Evolutionary conservation across 2,113 vertebrate genomes (phyloP).

Genomic region (Sinocyclocheilus anophthalmus): DNA sequence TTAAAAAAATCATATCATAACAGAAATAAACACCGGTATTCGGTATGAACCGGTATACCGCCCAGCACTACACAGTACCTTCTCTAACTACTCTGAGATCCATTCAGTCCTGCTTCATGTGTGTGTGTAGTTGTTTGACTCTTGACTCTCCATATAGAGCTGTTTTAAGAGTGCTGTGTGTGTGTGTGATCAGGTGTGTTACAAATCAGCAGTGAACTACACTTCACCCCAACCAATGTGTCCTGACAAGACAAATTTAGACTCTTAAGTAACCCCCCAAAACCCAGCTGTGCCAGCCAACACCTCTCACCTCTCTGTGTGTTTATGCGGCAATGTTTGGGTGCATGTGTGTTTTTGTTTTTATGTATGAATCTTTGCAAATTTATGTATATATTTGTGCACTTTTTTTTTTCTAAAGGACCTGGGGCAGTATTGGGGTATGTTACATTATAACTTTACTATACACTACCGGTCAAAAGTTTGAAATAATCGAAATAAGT

Average conservation of each 20-base stretch:
- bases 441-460: too few species aligned
- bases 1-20: too few species aligned
- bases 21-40: too few species aligned
- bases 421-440: neutral
- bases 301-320: neutral
- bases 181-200: slow-evolving; percentile 8
- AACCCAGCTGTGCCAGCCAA: neutral
- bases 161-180: neutral
- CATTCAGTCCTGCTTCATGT: neutral
- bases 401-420: neutral
- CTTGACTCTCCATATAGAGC: neutral
- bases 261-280: slow-evolving; percentile 10
- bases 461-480: too few species aligned
- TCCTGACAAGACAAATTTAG: slow-evolving; percentile 32
- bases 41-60: too few species aligned
- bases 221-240: slow-evolving; percentile 15
- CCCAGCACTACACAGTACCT: neutral
- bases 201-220: slow-evolving; percentile 22
- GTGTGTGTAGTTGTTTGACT: neutral
- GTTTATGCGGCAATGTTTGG: neutral
- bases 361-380: neutral
- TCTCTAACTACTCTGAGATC: neutral
- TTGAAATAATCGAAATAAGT: too few species aligned
- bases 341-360: neutral
- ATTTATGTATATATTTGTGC: neutral